Conservation (phyloP, 2,888 invertebrate genomes). For the Phymatocera aterrima region DNA sequence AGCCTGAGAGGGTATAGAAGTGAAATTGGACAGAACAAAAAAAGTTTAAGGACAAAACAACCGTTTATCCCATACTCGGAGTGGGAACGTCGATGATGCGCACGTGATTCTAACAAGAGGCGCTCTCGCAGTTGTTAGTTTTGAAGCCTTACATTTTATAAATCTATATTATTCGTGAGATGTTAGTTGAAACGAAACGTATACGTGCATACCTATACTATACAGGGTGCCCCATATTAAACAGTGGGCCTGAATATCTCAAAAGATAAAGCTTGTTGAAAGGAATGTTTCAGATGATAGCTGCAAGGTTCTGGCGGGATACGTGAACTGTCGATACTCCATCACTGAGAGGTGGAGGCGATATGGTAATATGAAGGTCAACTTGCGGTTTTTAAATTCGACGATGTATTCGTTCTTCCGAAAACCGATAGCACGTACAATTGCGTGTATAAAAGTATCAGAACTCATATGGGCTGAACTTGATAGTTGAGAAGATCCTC, state of each 20-base stretch:
- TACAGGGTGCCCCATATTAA: not conserved
- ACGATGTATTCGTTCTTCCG: too few relatives aligned
- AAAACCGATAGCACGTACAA: too few relatives aligned
- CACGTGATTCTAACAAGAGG: not conserved
- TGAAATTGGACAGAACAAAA: not conserved
- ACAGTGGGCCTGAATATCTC: not conserved
- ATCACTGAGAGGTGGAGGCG: too few relatives aligned
- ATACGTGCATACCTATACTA: not conserved
- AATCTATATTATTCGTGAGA: slow-evolving; percentile 14
- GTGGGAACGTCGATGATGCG: not conserved
- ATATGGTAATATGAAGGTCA: too few relatives aligned
- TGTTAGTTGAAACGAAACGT: not conserved
- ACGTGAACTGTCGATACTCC: too few relatives aligned
- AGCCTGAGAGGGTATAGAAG: not conserved
- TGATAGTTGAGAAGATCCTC: too few relatives aligned
- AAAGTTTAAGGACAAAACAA: not conserved
- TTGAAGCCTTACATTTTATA: slow-evolving; percentile 30
- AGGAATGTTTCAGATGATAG: too few relatives aligned
- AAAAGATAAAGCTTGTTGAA: not conserved
- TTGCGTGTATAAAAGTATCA: too few relatives aligned
- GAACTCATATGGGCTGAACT: too few relatives aligned
- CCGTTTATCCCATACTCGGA: not conserved
- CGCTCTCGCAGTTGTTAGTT: slow-evolving; percentile 6
- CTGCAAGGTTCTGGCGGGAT: too few relatives aligned
- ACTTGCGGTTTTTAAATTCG: too few relatives aligned